These are phyloP conservation scores for Prolemur simus DNA, from an alignment of 2,113 vertebrate species.

Conservation along the genomic window DNA sequence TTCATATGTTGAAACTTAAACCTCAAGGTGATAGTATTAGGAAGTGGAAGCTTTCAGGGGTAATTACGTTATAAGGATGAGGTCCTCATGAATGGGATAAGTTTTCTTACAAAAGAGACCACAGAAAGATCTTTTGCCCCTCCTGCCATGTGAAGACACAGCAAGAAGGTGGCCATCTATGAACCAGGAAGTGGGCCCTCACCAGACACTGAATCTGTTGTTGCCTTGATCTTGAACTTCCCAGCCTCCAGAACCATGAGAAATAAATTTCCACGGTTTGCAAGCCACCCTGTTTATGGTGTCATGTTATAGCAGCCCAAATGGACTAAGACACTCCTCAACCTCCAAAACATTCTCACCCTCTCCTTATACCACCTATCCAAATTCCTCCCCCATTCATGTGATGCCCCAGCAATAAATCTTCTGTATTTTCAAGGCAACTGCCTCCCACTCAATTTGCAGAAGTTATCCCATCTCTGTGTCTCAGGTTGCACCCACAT, in stretches of 20 bases:
- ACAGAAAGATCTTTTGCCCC: background rate
- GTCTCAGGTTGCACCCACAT: background rate
- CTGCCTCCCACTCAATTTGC: background rate
- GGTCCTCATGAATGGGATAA: background rate
- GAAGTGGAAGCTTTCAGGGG: background rate
- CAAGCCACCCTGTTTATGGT: background rate
- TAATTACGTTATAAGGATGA: background rate
- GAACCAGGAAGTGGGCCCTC: background rate
- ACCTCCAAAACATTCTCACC: background rate
- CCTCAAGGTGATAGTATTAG: background rate
- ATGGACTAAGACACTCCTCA: background rate
- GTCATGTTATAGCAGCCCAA: background rate
- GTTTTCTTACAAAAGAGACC: background rate
- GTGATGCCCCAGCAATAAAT: background rate
- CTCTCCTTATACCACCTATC: background rate
- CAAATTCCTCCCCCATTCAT: background rate
- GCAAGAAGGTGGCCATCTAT: background rate
- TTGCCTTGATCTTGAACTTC: background rate
- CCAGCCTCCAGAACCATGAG: background rate
- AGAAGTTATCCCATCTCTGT: background rate
- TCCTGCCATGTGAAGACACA: background rate
- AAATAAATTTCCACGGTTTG: background rate
- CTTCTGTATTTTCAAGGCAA: background rate
- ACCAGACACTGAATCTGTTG: background rate
- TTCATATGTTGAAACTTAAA: background rate